A percentile compares a stretch with the other conserved stretches of the same genome.
These are phyloP conservation scores for Sylvilagus bachmani DNA, from an alignment of 2,113 vertebrate genomes.

Conservation along the genomic window DNA sequence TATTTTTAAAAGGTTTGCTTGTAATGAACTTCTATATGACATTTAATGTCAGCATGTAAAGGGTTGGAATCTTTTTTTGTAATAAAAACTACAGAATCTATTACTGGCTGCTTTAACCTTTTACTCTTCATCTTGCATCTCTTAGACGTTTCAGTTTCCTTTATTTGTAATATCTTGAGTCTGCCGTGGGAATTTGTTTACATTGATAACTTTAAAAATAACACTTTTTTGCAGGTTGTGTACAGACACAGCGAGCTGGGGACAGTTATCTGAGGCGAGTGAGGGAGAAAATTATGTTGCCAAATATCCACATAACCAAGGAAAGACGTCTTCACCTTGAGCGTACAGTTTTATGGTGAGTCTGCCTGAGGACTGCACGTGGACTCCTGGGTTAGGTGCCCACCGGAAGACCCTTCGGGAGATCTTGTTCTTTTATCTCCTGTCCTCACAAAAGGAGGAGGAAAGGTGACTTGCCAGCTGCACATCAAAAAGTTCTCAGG, in stretches of 20 bases:
- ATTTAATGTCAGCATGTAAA: slow-evolving; percentile 82
- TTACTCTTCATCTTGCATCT: slow-evolving; percentile 42
- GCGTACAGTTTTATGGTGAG: neutral
- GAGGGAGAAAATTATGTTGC: neutral
- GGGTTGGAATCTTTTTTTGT: slow-evolving; percentile 62
- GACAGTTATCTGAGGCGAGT: slow-evolving; percentile 22
- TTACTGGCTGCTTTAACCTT: slow-evolving; percentile 57
- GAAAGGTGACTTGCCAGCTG: slow-evolving; percentile 6
- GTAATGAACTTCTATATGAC: slow-evolving; percentile 66
- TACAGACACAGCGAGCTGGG: slow-evolving; percentile 8
- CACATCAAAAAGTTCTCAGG: slow-evolving; percentile 61
- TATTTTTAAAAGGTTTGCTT: slow-evolving; percentile 83
- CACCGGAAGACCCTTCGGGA: neutral
- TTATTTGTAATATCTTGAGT: slow-evolving; percentile 51
- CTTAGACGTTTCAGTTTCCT: slow-evolving; percentile 45
- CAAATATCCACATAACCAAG: neutral
- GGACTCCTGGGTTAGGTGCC: neutral
- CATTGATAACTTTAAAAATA: slow-evolving; percentile 16
- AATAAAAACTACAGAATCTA: slow-evolving; percentile 81
- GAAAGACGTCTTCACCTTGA: neutral
- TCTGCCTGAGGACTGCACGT: neutral
- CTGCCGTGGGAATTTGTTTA: slow-evolving; percentile 35
- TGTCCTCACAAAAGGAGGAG: slow-evolving; percentile 54
- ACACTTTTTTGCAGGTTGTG: neutral
- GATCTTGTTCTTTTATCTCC: neutral